Base-by-base conservation (phyloP, 2,113 vertebrate genomes). In the Haemorhous mexicanus region DNA sequence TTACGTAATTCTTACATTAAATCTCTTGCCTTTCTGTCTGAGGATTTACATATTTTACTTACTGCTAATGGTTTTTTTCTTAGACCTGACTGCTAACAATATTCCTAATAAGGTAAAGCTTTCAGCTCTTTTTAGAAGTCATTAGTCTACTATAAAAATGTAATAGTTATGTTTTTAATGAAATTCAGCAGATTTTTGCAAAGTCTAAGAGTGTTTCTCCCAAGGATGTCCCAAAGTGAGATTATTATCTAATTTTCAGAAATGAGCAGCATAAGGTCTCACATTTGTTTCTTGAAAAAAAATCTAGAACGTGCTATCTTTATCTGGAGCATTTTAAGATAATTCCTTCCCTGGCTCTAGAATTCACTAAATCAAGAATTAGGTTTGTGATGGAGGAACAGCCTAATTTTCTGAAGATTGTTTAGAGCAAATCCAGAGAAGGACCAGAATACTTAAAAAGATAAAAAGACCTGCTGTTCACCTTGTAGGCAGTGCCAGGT, bases 1-100 rank as follows among this genome's bases (percentile, higher is more conserved):
- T 84, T 94, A 91, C 79, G 9, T 93, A 96, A 97, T 95, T 96
- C 59, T 83, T 91, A 91, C 12, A 43, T 85, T 93, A 91, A 96
- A 73, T 96, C 61, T 97, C 53, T 73, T 95, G 73, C 79, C 77
- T 94, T 96, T 87, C 18, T 52, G 44, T 94, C 76, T 92, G 72
- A 96, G 56, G 35, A 93, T 95, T 97, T 97, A 90, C 93, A 81
- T 97, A 75, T 96, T 93, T 91, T 90, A n/a, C 67, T 80, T 85
- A 67, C 69, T 94, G 94, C 50, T 79, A 90, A 85, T 94, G 52
- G 41, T 96, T 13, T 2, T 88, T 96, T 93, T 92, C 76, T 63
- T 91, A 61, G 78, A 94, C 89, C 32, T 94, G 58, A 50, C 56
- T 95, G 93, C 66, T 90, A 93, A 95, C 91, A 78, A 85, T 96